Conservation (phyloP, 2,797 vertebrate genomes). For the Chromis chromis region DNA sequence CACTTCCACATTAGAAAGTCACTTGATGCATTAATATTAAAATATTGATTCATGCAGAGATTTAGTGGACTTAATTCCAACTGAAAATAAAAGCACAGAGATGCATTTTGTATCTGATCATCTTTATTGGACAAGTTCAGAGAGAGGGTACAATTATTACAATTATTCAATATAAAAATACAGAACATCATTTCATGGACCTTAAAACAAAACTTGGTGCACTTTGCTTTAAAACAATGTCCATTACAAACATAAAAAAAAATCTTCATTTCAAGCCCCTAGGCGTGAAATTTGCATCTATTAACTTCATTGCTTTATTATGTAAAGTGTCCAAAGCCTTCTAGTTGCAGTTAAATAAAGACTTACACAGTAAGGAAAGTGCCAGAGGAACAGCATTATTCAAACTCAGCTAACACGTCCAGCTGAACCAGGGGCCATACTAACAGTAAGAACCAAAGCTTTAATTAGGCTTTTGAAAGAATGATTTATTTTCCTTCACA, state of each 20-base stretch:
- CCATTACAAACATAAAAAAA: not conserved
- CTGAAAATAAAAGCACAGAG: not conserved
- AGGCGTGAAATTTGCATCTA: not conserved
- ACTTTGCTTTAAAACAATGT: not conserved
- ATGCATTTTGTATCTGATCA: not conserved
- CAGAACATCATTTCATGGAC: not conserved
- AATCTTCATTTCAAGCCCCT: not conserved
- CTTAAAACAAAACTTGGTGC: not conserved
- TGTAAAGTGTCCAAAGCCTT: not conserved
- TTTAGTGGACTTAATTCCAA: too few relatives aligned
- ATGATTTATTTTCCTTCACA: not conserved
- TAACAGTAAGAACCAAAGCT: not conserved
- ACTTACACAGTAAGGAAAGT: conserved; percentile 24
- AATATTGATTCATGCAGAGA: too few relatives aligned
- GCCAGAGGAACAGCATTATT: conserved; percentile 13
- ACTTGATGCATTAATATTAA: too few relatives aligned
- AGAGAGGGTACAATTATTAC: conserved; percentile 39
- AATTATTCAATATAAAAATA: conserved; percentile 23
- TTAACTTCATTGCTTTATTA: conserved; percentile 17
- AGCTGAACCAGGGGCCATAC: not conserved
- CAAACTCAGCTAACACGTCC: not conserved
- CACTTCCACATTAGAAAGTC: too few relatives aligned
- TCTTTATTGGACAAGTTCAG: conserved; percentile 67
- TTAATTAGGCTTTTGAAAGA: not conserved
- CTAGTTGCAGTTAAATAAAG: conserved; percentile 6